These are phyloP conservation scores for Phainopepla nitens DNA, from an alignment of 2,113 vertebrate genomes.

Conservation along the genomic window DNA sequence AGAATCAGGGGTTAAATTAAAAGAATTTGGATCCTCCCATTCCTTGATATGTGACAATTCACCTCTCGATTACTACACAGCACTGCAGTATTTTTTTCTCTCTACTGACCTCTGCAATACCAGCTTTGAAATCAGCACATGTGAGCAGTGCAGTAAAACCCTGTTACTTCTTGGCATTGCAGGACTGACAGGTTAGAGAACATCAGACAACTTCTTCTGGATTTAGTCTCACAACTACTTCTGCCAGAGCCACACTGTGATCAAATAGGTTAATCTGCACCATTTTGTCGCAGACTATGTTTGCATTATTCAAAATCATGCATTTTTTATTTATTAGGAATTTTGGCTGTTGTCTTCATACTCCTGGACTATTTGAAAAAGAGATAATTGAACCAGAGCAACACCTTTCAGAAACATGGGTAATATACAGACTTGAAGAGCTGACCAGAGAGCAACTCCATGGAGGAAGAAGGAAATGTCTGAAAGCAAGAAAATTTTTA, in stretches of 20 bases:
- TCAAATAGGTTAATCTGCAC: neutral
- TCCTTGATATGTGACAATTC: neutral
- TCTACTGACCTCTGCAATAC: neutral
- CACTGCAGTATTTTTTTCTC: neutral
- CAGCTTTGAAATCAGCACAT: neutral
- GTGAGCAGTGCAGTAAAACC: neutral
- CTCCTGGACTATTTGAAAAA: neutral
- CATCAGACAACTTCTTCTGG: neutral
- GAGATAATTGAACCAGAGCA: neutral
- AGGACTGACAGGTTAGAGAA: neutral
- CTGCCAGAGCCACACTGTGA: neutral
- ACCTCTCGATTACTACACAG: neutral
- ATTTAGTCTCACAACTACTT: neutral
- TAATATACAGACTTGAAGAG: neutral
- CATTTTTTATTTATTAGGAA: neutral
- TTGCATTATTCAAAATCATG: neutral
- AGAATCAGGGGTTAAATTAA: neutral
- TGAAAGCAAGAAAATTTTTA: neutral
- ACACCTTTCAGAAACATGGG: neutral
- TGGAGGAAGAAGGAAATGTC: neutral
- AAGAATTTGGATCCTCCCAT: neutral
- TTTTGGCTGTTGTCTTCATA: neutral
- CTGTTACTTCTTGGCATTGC: neutral
- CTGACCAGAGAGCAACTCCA: neutral
- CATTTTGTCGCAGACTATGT: neutral